Conservation (phyloP, 1,140 invertebrate genomes). For the Triops cancriformis region DNA sequence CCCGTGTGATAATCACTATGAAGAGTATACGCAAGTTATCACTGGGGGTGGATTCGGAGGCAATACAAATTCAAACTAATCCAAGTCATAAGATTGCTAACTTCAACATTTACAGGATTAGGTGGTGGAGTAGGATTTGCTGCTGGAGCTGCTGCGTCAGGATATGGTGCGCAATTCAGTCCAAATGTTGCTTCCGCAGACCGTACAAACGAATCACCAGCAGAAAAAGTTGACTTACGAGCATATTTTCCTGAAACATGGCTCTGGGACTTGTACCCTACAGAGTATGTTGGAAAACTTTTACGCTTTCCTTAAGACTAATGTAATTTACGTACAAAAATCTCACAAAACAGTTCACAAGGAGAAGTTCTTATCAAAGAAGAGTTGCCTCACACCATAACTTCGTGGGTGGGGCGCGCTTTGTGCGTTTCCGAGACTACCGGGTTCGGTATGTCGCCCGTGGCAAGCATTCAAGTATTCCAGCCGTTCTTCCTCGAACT, state of each 20-base stretch:
- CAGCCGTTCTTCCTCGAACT: constrained; percentile 64
- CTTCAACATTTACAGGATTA: too few species aligned
- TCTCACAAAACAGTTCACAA: constrained; percentile 40
- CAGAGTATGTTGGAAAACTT: constrained; percentile 32
- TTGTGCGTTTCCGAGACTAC: constrained; percentile 53
- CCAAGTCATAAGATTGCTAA: too few species aligned
- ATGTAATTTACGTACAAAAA: not conserved
- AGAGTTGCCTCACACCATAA: constrained; percentile 61
- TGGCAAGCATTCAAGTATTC: constrained; percentile 51
- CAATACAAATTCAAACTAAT: too few species aligned
- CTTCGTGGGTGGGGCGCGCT: constrained; percentile 60
- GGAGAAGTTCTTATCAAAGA: constrained; percentile 45
- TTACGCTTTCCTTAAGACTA: not conserved
- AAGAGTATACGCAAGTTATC: not conserved
- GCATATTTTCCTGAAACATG: constrained; percentile 59
- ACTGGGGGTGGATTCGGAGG: too few species aligned
- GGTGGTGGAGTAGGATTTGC: too few species aligned
- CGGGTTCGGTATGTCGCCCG: constrained; percentile 54
- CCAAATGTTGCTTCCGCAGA: too few species aligned
- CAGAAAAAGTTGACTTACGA: constrained; percentile 39
- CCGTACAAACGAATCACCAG: not conserved
- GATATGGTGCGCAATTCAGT: too few species aligned
- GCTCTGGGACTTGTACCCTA: constrained; percentile 50
- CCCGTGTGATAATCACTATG: constrained; percentile 38
- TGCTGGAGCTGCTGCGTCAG: too few species aligned